phyloP scores from a whole-genome alignment of 1,140 invertebrate genomes.

The Luehdorfia chinensis region DNA sequence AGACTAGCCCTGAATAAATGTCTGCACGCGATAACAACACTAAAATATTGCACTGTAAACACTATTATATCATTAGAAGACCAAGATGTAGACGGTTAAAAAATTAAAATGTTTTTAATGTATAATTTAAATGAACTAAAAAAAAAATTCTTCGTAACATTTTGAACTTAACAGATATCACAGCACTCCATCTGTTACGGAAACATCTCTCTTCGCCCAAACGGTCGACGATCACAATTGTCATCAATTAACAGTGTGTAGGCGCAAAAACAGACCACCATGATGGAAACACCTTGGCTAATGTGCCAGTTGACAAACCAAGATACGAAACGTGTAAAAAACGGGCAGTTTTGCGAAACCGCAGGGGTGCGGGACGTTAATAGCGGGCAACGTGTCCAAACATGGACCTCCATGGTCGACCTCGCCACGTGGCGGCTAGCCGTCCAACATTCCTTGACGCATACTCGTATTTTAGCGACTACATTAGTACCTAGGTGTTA shows the following conservation, averaged over 20 bases:
- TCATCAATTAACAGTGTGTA: conserved; percentile 66
- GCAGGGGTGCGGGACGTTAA: conserved; percentile 50
- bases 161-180: neutral
- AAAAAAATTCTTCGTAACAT: no score
- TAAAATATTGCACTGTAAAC: no score
- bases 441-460: conserved; percentile 6
- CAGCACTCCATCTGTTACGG: conserved; percentile 46
- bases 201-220: conserved; percentile 66
- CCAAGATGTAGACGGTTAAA: no score
- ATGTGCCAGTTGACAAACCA: conserved; percentile 66
- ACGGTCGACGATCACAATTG: conserved; percentile 64
- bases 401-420: conserved; percentile 41
- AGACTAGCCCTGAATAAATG: no score
- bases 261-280: conserved; percentile 66
- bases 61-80: no score
- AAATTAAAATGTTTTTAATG: no score
- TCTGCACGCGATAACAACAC: no score
- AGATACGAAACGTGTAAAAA: conserved; percentile 38
- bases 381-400: conserved; percentile 54
- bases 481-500: neutral
- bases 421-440: conserved; percentile 33
- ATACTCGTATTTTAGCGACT: conserved; percentile 16
- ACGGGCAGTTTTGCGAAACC: conserved; percentile 41
- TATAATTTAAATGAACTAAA: no score
- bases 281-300: conserved; percentile 65